A percentile compares a stretch with the other conserved stretches of the same genome.
Conservation (phyloP, 2,888 invertebrate genomes). For the Sclerodermus sp. region DNA sequence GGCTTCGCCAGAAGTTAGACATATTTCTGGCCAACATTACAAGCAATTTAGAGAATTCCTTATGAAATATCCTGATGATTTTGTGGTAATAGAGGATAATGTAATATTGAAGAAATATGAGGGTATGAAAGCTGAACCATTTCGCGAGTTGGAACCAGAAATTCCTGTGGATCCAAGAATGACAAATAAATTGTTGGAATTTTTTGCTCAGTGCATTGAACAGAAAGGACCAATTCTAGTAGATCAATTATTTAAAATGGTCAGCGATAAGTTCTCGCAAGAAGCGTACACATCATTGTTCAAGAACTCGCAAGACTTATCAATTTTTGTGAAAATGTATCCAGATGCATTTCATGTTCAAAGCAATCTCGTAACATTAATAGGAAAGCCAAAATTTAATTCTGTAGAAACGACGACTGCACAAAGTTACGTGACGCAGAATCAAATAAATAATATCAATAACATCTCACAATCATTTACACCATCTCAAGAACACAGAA, state of each 20-base stretch:
- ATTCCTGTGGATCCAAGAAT: constrained; percentile 77
- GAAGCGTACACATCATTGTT: constrained; percentile 85
- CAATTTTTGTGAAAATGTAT: constrained; percentile 88
- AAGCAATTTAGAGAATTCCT: constrained; percentile 93
- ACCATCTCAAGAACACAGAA: not conserved
- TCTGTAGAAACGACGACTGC: constrained; percentile 9
- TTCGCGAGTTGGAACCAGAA: constrained; percentile 67
- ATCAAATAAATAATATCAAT: constrained; percentile 19
- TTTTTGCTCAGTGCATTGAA: constrained; percentile 80
- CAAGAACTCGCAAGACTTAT: constrained; percentile 86
- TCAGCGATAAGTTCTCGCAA: constrained; percentile 74
- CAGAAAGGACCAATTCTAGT: constrained; percentile 81
- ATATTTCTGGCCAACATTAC: constrained; percentile 92
- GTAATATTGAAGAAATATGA: constrained; percentile 77
- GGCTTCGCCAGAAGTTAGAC: constrained; percentile 95
- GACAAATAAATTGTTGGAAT: constrained; percentile 80
- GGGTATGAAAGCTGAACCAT: constrained; percentile 68
- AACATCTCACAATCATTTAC: constrained; percentile 2
- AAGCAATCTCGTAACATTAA: constrained; percentile 84
- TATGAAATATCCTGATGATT: constrained; percentile 79
- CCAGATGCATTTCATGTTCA: constrained; percentile 94
- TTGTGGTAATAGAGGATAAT: constrained; percentile 79
- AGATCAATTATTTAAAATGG: constrained; percentile 83
- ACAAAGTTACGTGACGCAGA: constrained; percentile 8
- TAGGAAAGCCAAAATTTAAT: constrained; percentile 69